Conservation (phyloP, 2,888 invertebrate genomes). For the Osedax fenrisi region DNA sequence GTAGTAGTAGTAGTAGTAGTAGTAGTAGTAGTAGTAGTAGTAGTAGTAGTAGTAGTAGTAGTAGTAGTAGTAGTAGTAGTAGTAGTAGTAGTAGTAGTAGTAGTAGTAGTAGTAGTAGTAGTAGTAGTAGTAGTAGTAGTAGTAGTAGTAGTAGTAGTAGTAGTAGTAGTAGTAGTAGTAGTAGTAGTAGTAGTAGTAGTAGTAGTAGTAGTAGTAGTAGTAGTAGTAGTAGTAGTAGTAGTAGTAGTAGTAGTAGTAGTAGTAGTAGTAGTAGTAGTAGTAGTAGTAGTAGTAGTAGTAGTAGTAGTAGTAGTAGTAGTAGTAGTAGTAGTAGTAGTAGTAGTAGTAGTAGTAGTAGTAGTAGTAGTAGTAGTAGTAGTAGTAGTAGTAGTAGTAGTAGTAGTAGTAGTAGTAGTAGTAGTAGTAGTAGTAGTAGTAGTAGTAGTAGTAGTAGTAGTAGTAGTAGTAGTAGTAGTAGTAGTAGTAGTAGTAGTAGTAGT, state of each 20-base stretch:
- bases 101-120: conserved; percentile 4
- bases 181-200: conserved; percentile 4
- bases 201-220: conserved; percentile 10
- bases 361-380: conserved; percentile 15
- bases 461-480: conserved; percentile 19
- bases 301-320: conserved; percentile 4
- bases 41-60: conserved; percentile 4
- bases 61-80: conserved; percentile 4
- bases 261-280: conserved; percentile 10
- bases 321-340: conserved; percentile 10
- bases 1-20: conserved; percentile 10
- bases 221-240: conserved; percentile 4
- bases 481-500: conserved; percentile 16
- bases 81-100: conserved; percentile 7
- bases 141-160: conserved; percentile 10
- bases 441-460: conserved; percentile 17
- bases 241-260: conserved; percentile 10
- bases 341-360: conserved; percentile 12
- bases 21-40: conserved; percentile 6
- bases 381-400: conserved; percentile 15
- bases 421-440: conserved; percentile 15
- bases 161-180: conserved; percentile 10
- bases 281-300: conserved; percentile 10
- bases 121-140: conserved; percentile 7
- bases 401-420: conserved; percentile 15